Conservation (phyloP, 2,888 invertebrate species). For the Drosophila meridionalis region DNA sequence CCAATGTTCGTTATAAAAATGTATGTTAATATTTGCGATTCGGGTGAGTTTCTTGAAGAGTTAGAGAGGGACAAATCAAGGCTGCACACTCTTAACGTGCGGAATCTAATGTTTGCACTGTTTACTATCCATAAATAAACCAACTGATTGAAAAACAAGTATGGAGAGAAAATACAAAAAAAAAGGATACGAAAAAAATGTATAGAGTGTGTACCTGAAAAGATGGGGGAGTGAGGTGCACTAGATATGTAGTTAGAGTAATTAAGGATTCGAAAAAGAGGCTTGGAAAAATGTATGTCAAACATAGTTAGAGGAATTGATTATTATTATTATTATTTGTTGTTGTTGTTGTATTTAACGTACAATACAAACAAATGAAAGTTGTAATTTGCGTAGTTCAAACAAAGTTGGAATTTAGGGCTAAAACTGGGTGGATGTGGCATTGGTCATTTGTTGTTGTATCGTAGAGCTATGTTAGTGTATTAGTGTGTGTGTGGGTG, state of each 20-base stretch:
- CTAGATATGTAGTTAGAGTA: slow-evolving; percentile 31
- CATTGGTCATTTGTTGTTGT: slow-evolving; percentile 36
- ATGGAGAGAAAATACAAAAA: slow-evolving; percentile 6
- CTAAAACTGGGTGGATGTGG: slow-evolving; percentile 49
- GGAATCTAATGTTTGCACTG: slow-evolving; percentile 30
- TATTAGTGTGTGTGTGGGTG: slow-evolving; percentile 28
- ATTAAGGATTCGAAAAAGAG: slow-evolving; percentile 26
- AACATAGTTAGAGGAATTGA: slow-evolving; percentile 21
- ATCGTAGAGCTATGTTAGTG: slow-evolving; percentile 38
- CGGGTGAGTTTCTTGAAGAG: slow-evolving; percentile 9
- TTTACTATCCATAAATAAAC: slow-evolving; percentile 37
- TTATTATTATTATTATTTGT: not conserved
- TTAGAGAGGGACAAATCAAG: slow-evolving; percentile 20
- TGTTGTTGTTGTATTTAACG: slow-evolving; percentile 41
- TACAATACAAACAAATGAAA: slow-evolving; percentile 49
- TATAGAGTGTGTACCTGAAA: slow-evolving; percentile 31
- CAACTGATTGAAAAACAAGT: slow-evolving; percentile 12
- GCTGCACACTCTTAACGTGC: slow-evolving; percentile 48
- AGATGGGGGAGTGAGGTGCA: slow-evolving; percentile 28
- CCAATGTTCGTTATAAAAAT: not conserved
- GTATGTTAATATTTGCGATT: slow-evolving; percentile 13
- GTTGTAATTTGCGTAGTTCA: slow-evolving; percentile 58
- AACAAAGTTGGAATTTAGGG: slow-evolving; percentile 51
- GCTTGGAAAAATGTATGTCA: slow-evolving; percentile 24
- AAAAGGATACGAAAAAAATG: not conserved